Base-by-base conservation (phyloP, 1,140 invertebrate genomes). In the Heliconius hewitsoni region DNA sequence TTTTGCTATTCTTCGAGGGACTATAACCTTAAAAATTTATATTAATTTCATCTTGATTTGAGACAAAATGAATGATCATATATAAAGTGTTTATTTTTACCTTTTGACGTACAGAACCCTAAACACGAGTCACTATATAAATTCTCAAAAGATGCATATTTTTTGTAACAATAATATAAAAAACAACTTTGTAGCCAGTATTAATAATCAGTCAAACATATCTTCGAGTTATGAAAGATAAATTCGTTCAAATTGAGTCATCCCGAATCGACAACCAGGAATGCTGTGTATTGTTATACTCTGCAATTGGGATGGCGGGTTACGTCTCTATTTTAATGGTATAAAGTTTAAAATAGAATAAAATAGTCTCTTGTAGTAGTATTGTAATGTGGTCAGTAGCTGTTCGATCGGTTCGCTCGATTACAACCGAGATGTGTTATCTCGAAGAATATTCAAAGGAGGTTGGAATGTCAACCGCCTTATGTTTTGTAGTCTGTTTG, bases 171-270 rank as follows among this genome's bases (percentile, higher is more conserved):
- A 66, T 66, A 0, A 66, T 23, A 66, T 30, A 50, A 72, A 77
- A 71, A 77, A 77, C 16, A 55, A 78, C 55, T 19, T 71, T 42
- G 78, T 79, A 72, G 73, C 78, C 57, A 79, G 78, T 75, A 79
- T 81, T 81, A 78, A 72, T 76, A 81, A 81, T 82, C 77, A 77
- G 71, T 82, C 81, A 84, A 84, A 84, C 82, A 84, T 78, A 86
- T 86, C 81, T 83, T 81, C 73, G 76, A 82, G 82, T 87, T 85
- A 88, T 84, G 85, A 83, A 79, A 89, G 81, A 86, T 89, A 87
- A 86, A 90, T 87, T 82, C 84, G 81, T 86, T 88, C 83, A 87
- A 87, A 90, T 90, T 89, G 87, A 90, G 89, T 87, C 89, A 86
- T 90, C 86, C 81, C 81, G 85, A 84, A 85, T 90, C 86, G 86